Evolutionary conservation across 1,140 invertebrate genomes (phyloP), one percentile per base, ranked within the genome.

Genomic region (Nebria ingens): DNA sequence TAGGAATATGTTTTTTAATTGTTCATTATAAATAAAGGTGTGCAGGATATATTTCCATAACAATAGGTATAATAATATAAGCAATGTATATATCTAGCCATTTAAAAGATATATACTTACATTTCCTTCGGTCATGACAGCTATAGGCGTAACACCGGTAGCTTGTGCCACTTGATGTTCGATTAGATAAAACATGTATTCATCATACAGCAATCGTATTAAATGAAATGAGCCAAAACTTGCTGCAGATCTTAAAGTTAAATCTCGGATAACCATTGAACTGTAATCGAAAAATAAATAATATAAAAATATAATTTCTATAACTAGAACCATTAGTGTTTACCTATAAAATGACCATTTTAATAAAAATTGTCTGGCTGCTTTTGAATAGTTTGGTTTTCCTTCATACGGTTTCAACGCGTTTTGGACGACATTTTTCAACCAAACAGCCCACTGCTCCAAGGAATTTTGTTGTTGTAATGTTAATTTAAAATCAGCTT

Each of bases 201-300:
- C 97, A 72, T 99, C 96, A 72, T 96, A 98, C 19, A 99, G 78
- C 59, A 99, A 77, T 45, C 96, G 85, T 65, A 99, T 96, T 49
- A 99, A 79, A 77, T 99, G 97, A 76, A 99, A 99, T 55, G 93
- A 97, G 29, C 97, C 97, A 76, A 99, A 99, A 71, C 93, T 97
- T 11, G 93, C 91, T 19, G 97, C 96, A 60, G 93, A 97, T 65
- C 96, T 79, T 51, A 97, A 74, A 34, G 94, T 98, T 53, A 98
- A 77, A 76, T 98, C 94, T 23, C 94, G 76, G 63, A 98, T 96
- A 13, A 98, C 89, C 85, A 97, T 92, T 21, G 93, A 97, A 76
- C 92, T 96, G 67, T 51, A 76, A 75, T 63, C 25, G 21, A 56
- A 59, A 58, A 56, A 58, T 9, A 49, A 52, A 12, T 42, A 42